phyloP scores from a whole-genome alignment of 2,888 invertebrate genomes.

The Patella caerulea region DNA sequence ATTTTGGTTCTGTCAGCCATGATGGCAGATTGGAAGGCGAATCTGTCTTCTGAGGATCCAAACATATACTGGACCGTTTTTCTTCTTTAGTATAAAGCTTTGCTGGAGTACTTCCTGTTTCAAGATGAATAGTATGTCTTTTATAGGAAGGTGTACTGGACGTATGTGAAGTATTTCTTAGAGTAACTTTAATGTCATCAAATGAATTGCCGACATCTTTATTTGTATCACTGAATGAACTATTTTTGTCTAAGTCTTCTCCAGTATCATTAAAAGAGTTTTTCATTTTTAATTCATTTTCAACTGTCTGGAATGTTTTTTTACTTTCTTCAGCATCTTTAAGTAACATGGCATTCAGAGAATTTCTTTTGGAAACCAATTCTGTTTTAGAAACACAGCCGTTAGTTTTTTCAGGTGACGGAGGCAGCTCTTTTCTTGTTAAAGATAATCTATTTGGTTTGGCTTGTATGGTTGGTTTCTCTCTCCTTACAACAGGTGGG shows the following conservation, averaged over 20 bases:
- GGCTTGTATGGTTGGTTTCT: not conserved
- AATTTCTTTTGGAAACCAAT: not conserved
- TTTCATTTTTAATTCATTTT: not conserved
- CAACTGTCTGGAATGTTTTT: not conserved
- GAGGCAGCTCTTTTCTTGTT: not conserved
- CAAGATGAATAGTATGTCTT: not conserved
- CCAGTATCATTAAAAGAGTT: not conserved
- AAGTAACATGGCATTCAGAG: too few species aligned
- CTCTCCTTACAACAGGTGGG: not conserved
- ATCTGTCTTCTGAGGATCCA: not conserved
- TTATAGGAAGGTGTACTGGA: not conserved
- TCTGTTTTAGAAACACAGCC: not conserved
- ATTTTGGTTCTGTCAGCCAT: not conserved
- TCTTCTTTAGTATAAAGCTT: not conserved
- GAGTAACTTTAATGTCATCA: not conserved
- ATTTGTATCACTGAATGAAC: not conserved
- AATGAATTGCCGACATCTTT: not conserved
- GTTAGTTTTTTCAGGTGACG: not conserved
- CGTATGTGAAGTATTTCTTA: not conserved
- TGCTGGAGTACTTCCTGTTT: not conserved
- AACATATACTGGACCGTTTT: not conserved
- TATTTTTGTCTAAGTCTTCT: not conserved
- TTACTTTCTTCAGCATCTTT: too few species aligned
- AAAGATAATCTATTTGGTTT: slow-evolving; percentile 2
- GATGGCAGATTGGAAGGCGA: not conserved